Conservation (phyloP, 1,140 invertebrate genomes). For the Sminthurides bifidus region DNA sequence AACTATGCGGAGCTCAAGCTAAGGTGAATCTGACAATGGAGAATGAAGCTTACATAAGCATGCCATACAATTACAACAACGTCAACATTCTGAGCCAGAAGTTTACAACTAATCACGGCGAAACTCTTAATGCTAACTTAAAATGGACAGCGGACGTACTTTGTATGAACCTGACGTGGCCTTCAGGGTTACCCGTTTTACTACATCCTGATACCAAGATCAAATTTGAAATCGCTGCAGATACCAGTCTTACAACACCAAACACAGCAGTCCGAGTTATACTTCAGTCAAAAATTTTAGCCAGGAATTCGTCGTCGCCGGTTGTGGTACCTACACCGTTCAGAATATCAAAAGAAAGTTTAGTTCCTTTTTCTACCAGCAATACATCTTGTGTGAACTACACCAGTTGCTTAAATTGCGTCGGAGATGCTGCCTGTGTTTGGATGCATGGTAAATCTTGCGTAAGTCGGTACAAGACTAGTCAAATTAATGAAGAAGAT, state of each 20-base stretch:
- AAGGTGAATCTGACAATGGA: constrained; percentile 20
- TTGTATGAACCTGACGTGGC: constrained; percentile 38
- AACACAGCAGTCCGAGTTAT: constrained; percentile 15
- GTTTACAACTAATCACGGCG: constrained; percentile 1
- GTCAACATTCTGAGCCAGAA: constrained; percentile 2
- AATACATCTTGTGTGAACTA: constrained; percentile 60
- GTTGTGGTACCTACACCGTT: not conserved
- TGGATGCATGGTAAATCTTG: constrained; percentile 61
- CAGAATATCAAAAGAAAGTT: constrained; percentile 15
- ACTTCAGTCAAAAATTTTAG: constrained; percentile 10
- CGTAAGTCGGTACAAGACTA: not conserved
- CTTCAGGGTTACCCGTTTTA: constrained; percentile 44
- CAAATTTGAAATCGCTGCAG: constrained; percentile 18
- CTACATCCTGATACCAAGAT: constrained; percentile 39
- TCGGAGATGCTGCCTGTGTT: constrained; percentile 75
- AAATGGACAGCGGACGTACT: constrained; percentile 13
- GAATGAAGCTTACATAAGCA: too few relatives aligned
- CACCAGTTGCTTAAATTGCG: constrained; percentile 71
- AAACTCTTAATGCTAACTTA: constrained; percentile 10
- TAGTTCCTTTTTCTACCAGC: constrained; percentile 13
- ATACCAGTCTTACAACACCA: not conserved
- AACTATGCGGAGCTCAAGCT: constrained; percentile 25
- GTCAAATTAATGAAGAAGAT: constrained; percentile 27
- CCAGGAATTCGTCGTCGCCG: not conserved
- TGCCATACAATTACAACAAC: not conserved